Evolutionary conservation across 2,888 invertebrate species (phyloP).

Genomic region (Aspidiotus rigidus): DNA sequence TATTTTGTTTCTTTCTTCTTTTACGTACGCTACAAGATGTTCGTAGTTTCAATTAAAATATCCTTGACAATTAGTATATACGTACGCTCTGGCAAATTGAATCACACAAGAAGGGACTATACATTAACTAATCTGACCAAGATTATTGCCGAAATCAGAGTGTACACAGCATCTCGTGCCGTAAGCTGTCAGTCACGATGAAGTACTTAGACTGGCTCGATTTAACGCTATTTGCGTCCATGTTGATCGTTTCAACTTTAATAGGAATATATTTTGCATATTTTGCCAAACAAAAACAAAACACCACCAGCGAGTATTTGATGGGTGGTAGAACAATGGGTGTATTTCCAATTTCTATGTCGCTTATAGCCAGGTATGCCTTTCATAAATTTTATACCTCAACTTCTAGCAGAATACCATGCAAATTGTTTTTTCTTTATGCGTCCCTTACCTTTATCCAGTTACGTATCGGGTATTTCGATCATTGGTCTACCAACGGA

Average conservation of each 20-base stretch:
- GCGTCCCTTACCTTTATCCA: constrained; percentile 41
- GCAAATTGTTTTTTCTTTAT: neutral
- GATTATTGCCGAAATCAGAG: no score
- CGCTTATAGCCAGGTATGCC: constrained; percentile 61
- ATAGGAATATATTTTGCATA: constrained; percentile 31
- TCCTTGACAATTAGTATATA: no score
- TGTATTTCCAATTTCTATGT: constrained; percentile 69
- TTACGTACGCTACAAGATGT: no score
- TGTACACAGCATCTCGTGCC: no score
- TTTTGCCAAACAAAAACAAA: constrained; percentile 54
- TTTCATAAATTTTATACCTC: neutral
- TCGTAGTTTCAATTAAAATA: no score
- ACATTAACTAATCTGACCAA: no score
- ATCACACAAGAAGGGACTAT: no score
- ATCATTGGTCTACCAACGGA: constrained; percentile 63
- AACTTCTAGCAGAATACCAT: neutral
- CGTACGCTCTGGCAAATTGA: no score
- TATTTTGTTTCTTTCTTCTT: no score
- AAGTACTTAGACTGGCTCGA: constrained; percentile 31
- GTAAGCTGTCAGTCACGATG: constrained; percentile 8
- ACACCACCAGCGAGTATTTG: constrained; percentile 61
- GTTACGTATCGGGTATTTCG: constrained; percentile 66
- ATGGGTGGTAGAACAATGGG: constrained; percentile 69
- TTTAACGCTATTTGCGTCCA: constrained; percentile 18
- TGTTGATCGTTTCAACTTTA: constrained; percentile 28